A percentile compares a stretch with the other conserved stretches of the same genome.
phyloP scores from a whole-genome alignment of 2,797 vertebrate species.

The Mormyrus proboscirostris region DNA sequence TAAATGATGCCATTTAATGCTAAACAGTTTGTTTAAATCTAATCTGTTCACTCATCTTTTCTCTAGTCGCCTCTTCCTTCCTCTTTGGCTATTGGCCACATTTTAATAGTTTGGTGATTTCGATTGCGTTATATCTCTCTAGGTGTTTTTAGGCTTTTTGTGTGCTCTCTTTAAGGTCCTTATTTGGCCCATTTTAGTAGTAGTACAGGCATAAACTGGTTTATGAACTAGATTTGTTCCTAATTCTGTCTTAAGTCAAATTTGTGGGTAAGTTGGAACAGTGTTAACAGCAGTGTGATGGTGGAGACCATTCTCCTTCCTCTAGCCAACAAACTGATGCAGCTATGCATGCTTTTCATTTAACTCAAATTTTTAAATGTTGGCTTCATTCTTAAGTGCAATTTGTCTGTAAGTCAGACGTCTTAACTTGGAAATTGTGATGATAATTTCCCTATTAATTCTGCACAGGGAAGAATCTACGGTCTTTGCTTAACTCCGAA shows the following conservation, averaged over 20 bases:
- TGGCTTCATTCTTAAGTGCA: background rate
- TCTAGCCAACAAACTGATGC: background rate
- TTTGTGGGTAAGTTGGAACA: background rate
- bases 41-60: background rate
- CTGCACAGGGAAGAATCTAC: background rate
- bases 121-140: background rate
- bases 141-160: background rate
- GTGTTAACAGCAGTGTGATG: background rate
- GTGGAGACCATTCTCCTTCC: background rate
- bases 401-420: background rate
- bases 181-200: background rate
- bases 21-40: background rate
- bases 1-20: background rate
- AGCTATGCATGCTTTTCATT: background rate
- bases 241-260: background rate
- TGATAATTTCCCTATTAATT: background rate
- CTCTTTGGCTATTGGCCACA: background rate
- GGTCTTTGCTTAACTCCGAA: background rate
- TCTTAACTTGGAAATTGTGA: background rate
- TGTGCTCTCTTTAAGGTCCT: background rate
- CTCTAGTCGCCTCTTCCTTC: background rate
- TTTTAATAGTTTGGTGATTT: background rate
- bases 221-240: background rate
- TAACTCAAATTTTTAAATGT: background rate
- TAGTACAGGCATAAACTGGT: background rate